These are phyloP conservation scores for Microctenopoma lineatum DNA, from an alignment of 2,797 vertebrate genomes.

Conservation along the genomic window DNA sequence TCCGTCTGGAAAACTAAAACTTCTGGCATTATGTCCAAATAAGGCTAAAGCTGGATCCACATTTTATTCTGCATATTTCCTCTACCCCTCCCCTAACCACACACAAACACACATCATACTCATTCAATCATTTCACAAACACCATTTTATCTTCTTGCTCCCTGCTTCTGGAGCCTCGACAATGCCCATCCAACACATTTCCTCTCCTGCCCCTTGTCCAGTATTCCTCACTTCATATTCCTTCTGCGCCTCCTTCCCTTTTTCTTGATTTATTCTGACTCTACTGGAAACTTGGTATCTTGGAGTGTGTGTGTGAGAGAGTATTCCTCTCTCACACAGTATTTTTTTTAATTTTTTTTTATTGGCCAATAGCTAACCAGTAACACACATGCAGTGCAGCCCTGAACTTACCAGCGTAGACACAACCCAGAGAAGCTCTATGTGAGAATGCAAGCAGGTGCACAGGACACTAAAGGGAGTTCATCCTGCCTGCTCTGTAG, in stretches of 20 bases:
- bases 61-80: conserved; percentile 26
- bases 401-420: too few relatives aligned
- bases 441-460: too few relatives aligned
- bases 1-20: conserved; percentile 16
- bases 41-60: conserved; percentile 80
- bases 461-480: too few relatives aligned
- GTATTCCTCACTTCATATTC: neutral
- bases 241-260: neutral
- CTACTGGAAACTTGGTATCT: too few relatives aligned
- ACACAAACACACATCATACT: neutral
- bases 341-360: too few relatives aligned
- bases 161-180: conserved; percentile 1
- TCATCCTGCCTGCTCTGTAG: too few relatives aligned
- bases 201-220: neutral
- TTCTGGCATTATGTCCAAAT: conserved; percentile 75
- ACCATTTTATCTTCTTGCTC: conserved; percentile 12
- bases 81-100: neutral
- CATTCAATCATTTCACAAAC: conserved; percentile 6
- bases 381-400: too few relatives aligned
- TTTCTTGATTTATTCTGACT: neutral
- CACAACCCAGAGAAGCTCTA: too few relatives aligned
- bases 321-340: too few relatives aligned
- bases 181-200: neutral
- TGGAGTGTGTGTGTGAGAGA: too few relatives aligned
- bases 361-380: too few relatives aligned